A percentile compares a stretch with the other conserved stretches of the same genome.
phyloP scores from a whole-genome alignment of 2,888 invertebrate species.

The Trichogramma dendrolimi region DNA sequence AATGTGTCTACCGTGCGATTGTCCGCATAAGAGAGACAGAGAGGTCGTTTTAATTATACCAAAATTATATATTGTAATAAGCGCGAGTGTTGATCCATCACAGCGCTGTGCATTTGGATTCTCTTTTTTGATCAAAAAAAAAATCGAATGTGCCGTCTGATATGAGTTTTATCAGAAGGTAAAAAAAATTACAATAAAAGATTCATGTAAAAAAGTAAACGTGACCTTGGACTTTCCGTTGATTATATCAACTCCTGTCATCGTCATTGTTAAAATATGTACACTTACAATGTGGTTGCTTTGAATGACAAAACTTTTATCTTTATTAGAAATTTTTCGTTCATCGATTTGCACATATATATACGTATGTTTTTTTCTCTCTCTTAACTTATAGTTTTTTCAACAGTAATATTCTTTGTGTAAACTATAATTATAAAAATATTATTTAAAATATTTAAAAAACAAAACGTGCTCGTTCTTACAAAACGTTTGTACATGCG shows the following conservation, averaged over 20 bases:
- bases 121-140: conserved; percentile 21
- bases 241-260: conserved; percentile 18
- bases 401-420: too few species aligned
- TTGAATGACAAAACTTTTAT: background rate
- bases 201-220: conserved; percentile 32
- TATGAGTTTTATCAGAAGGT: conserved; percentile 22
- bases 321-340: background rate
- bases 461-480: background rate
- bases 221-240: conserved; percentile 31
- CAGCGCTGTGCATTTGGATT: conserved; percentile 20
- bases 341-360: too few species aligned
- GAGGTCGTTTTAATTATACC: too few species aligned
- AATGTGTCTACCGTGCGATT: too few species aligned
- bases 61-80: too few species aligned
- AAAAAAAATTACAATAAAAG: conserved; percentile 25
- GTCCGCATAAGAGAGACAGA: too few species aligned
- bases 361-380: too few species aligned
- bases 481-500: too few species aligned
- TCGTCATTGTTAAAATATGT: background rate
- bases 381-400: too few species aligned
- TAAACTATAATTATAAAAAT: too few species aligned
- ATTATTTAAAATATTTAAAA: background rate
- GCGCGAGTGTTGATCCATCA: conserved; percentile 27
- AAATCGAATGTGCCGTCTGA: background rate
- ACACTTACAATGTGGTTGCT: background rate